phyloP scores from a whole-genome alignment of 2,113 vertebrate species.

The Phyllostomus hastatus region DNA sequence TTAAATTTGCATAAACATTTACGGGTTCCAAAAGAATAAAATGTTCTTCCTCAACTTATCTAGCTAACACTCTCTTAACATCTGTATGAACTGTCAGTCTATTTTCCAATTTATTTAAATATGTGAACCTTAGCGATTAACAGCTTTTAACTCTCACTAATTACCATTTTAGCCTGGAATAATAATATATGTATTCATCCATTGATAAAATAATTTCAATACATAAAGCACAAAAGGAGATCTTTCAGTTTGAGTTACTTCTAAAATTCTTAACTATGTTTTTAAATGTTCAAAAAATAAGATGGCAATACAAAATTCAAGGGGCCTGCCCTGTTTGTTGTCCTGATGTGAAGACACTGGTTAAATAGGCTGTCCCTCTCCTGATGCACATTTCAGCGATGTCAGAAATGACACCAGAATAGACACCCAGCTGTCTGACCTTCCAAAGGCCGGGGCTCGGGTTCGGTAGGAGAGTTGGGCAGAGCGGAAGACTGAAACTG shows the following conservation, averaged over 20 bases:
- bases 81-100: not conserved
- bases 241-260: not conserved
- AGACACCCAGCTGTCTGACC: not conserved
- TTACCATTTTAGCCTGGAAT: constrained; percentile 13
- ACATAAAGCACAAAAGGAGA: not conserved
- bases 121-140: constrained; percentile 48
- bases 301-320: not conserved
- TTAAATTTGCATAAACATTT: constrained; percentile 58
- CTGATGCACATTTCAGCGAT: not conserved
- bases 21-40: constrained; percentile 41
- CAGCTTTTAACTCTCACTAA: constrained; percentile 37
- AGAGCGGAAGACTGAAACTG: not conserved
- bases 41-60: constrained; percentile 45
- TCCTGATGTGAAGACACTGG: not conserved
- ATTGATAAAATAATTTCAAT: not conserved
- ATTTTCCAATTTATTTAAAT: constrained; percentile 47
- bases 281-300: not conserved
- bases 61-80: constrained; percentile 10
- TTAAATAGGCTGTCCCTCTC: not conserved
- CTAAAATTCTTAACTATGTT: not conserved
- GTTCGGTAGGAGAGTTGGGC: not conserved
- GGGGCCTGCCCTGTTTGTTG: not conserved
- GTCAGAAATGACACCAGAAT: not conserved
- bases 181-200: not conserved
- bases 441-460: not conserved